Evolutionary conservation across 2,797 vertebrate genomes (phyloP).

Genomic region (Trachurus trachurus): DNA sequence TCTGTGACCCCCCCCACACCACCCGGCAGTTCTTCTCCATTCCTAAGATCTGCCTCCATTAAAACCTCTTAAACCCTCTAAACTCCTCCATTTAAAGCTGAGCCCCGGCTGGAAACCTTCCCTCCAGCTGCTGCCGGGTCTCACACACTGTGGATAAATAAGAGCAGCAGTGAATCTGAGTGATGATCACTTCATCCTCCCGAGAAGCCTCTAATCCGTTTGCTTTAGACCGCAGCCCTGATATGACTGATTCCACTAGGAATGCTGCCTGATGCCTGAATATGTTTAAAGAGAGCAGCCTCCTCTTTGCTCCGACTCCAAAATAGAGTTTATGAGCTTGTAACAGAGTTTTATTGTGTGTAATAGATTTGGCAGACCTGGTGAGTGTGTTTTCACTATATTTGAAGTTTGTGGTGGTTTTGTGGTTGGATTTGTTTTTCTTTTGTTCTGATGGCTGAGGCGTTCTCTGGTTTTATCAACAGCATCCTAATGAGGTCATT

Average conservation of each 20-base stretch:
- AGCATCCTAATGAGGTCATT: too few relatives aligned
- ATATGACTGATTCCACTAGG: too few relatives aligned
- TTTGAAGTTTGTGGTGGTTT: not conserved
- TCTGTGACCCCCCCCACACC: not conserved
- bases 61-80: not conserved
- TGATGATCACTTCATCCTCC: not conserved
- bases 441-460: not conserved
- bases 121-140: not conserved
- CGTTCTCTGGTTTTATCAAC: not conserved
- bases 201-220: not conserved
- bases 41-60: not conserved
- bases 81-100: not conserved
- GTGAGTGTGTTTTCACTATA: not conserved
- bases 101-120: not conserved
- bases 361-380: conserved; percentile 8
- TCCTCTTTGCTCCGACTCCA: not conserved
- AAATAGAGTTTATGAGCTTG: not conserved
- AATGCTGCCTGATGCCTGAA: not conserved
- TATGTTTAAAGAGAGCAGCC: not conserved
- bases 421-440: not conserved
- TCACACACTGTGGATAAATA: not conserved
- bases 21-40: not conserved
- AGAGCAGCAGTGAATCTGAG: not conserved
- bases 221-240: not conserved
- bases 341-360: not conserved